Percentiles rank a stretch among this genome's conserved stretches.
Conservation (phyloP, 2,888 invertebrate genomes). For the Altica lythri region DNA sequence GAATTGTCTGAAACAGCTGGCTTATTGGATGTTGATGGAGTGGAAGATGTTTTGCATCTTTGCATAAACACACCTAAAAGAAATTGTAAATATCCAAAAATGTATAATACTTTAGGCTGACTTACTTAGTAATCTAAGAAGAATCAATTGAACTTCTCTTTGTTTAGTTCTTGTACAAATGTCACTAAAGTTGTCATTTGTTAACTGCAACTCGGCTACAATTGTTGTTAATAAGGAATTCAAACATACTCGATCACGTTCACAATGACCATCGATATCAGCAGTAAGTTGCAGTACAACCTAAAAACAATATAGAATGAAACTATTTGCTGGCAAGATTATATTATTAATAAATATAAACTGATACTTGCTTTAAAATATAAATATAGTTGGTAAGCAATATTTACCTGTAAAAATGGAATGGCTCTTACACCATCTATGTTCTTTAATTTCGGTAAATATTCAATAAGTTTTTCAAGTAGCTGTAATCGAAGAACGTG, state of each 20-base stretch:
- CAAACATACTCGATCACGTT: conserved; percentile 76
- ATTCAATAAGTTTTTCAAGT: conserved; percentile 75
- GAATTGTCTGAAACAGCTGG: conserved; percentile 55
- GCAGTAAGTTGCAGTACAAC: conserved; percentile 87
- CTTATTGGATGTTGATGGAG: conserved; percentile 45
- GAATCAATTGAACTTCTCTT: conserved; percentile 84
- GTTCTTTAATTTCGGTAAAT: conserved; percentile 74
- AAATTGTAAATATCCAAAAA: conserved; percentile 3
- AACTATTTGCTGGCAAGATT: too few relatives aligned
- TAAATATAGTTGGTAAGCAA: too few relatives aligned
- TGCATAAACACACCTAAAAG: conserved; percentile 74
- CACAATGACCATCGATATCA: conserved; percentile 85
- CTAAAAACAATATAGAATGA: conserved; percentile 59
- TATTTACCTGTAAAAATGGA: conserved; percentile 80
- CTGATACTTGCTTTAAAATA: too few relatives aligned
- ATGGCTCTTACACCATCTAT: conserved; percentile 85
- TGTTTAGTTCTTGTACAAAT: conserved; percentile 70
- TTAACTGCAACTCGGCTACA: conserved; percentile 73
- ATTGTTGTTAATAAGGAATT: conserved; percentile 76
- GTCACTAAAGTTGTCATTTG: conserved; percentile 61
- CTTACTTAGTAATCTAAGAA: conserved; percentile 85
- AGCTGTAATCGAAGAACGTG: conserved; percentile 73
- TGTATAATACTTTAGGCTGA: conserved; percentile 38
- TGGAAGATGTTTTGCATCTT: conserved; percentile 65
- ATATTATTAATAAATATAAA: too few relatives aligned